Percentiles rank a stretch among this genome's conserved stretches.
Evolutionary conservation across 2,797 vertebrate genomes (phyloP).

Genomic region (Meda fulgida): DNA sequence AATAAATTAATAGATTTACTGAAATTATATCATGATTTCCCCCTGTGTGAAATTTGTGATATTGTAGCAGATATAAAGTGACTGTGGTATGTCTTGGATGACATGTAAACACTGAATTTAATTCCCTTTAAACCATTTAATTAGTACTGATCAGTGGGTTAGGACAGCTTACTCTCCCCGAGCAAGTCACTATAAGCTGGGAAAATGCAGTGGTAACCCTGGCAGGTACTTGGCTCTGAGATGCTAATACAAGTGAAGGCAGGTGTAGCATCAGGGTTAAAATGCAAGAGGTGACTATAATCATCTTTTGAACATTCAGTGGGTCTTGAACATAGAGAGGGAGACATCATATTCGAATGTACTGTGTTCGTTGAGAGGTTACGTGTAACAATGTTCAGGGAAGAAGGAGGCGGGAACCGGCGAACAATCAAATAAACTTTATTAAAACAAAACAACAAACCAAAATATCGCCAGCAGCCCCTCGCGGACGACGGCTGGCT

Average conservation of each 20-base stretch:
- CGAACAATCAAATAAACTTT: too few species aligned
- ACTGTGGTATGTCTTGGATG: neutral
- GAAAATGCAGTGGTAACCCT: neutral
- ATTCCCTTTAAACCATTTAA: neutral
- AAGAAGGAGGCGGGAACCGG: too few species aligned
- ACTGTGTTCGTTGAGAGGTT: too few species aligned
- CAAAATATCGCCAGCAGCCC: too few species aligned
- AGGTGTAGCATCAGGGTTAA: neutral
- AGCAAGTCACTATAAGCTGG: neutral
- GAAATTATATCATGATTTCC: neutral
- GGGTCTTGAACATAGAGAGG: too few species aligned
- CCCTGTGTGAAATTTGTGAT: neutral
- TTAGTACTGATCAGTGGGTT: neutral
- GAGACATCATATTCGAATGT: too few species aligned
- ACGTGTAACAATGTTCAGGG: too few species aligned
- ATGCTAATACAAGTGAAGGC: neutral
- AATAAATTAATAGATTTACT: neutral
- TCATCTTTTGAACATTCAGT: neutral
- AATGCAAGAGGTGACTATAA: neutral
- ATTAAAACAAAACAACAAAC: too few species aligned
- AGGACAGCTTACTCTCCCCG: neutral
- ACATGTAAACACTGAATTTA: neutral
- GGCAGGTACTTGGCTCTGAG: neutral
- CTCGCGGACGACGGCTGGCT: too few species aligned
- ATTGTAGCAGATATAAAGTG: neutral